A percentile compares a stretch with the other conserved stretches of the same genome.
phyloP scores from a whole-genome alignment of 2,797 vertebrate species.

The Serranus cabrilla region DNA sequence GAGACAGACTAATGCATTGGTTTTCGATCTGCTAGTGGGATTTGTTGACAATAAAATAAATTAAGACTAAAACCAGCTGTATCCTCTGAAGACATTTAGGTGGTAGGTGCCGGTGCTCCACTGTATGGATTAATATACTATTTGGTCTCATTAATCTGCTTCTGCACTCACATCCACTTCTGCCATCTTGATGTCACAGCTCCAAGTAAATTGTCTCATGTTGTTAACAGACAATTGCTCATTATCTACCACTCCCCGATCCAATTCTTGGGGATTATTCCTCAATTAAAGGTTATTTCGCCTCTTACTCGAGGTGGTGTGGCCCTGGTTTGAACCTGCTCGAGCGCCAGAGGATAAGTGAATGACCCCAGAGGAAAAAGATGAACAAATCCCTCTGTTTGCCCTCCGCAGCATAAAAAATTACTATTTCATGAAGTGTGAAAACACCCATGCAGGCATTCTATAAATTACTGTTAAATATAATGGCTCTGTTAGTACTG shows the following conservation, averaged over 20 bases:
- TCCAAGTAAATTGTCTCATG: slow-evolving; percentile 72
- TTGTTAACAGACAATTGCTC: slow-evolving; percentile 76
- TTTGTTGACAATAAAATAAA: slow-evolving; percentile 23
- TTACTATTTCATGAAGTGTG: slow-evolving; percentile 57
- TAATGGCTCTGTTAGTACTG: slow-evolving; percentile 48
- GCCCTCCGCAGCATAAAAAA: slow-evolving; percentile 56
- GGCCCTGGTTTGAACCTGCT: slow-evolving; percentile 76
- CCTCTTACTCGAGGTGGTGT: slow-evolving; percentile 60
- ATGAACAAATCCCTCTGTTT: slow-evolving; percentile 62
- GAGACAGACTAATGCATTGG: slow-evolving; percentile 20
- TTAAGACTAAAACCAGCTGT: not conserved
- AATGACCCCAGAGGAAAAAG: slow-evolving; percentile 64
- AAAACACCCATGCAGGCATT: slow-evolving; percentile 62
- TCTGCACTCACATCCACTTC: slow-evolving; percentile 43
- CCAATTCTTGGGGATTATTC: slow-evolving; percentile 77
- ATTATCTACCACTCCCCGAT: slow-evolving; percentile 74
- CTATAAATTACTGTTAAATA: slow-evolving; percentile 64
- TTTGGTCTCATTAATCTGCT: slow-evolving; percentile 57
- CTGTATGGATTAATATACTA: slow-evolving; percentile 42
- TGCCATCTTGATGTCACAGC: slow-evolving; percentile 65
- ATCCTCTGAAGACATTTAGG: slow-evolving; percentile 28
- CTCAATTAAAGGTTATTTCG: slow-evolving; percentile 79
- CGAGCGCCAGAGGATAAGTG: slow-evolving; percentile 54
- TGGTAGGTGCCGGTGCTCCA: slow-evolving; percentile 1
- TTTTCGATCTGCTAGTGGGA: slow-evolving; percentile 22